Conservation (phyloP, 2,113 vertebrate genomes). For the Strigops habroptila region DNA sequence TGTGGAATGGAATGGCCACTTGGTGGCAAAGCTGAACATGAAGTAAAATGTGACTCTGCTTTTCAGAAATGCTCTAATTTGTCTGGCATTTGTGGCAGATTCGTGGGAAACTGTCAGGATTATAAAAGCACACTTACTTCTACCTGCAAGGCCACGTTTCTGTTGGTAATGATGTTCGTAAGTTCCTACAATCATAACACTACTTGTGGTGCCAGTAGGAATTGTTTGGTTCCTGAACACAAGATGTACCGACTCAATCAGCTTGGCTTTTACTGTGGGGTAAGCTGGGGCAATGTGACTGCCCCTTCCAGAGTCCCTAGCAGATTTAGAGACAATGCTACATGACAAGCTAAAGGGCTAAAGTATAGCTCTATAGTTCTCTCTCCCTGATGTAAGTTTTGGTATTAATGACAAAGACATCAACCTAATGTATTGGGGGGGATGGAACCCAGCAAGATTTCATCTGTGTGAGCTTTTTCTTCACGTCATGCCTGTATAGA, state of each 20-base stretch:
- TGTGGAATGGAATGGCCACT: not conserved
- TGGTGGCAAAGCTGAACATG: constrained; percentile 48
- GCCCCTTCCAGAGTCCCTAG: not conserved
- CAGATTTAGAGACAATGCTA: not conserved
- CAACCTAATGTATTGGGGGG: not conserved
- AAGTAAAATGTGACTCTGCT: not conserved
- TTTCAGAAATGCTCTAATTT: not conserved
- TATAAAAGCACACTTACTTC: not conserved
- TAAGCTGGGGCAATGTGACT: not conserved
- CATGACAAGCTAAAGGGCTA: not conserved
- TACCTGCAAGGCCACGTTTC: not conserved
- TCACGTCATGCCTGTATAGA: not conserved
- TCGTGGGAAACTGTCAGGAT: not conserved
- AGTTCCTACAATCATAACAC: not conserved
- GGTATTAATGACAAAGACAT: not conserved
- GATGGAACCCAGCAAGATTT: not conserved
- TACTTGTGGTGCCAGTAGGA: not conserved
- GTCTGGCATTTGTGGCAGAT: not conserved
- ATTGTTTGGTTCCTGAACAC: not conserved
- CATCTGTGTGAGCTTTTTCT: not conserved
- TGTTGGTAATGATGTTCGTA: not conserved
- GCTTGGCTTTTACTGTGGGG: not conserved
- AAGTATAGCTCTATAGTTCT: not conserved
- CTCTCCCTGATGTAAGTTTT: not conserved
- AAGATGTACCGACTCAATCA: not conserved